Base-by-base conservation (phyloP, 1,140 invertebrate genomes). In the Araneus ventricosus region DNA sequence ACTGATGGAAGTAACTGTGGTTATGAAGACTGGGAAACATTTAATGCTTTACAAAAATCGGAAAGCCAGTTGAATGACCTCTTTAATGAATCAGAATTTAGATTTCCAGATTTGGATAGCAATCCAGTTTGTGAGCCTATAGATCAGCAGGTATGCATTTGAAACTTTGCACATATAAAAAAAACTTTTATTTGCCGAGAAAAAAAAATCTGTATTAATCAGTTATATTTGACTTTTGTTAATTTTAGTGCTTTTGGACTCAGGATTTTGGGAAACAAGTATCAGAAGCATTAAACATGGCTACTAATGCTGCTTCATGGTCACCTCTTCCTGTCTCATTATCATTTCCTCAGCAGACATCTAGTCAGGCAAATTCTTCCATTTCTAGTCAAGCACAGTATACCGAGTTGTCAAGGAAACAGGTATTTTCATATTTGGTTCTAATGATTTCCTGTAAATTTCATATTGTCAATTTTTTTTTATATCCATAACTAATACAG, bases 211-310 rank as follows among this genome's bases (percentile, higher is more conserved):
- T n/a, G n/a, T n/a, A n/a, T n/a, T n/a, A n/a, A n/a, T n/a, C n/a
- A n/a, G n/a, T n/a, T n/a, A 20, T 20, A 79, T 79, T 34, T 75
- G 14, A 30, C 70, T 30, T 20, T 30, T 7, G 34, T 52, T 88
- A 39, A 37, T 75, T 88, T 67, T 30, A 67, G 39, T 70, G 45
- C 24, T 92, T 92, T 82, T 93, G 92, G 85, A 59, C 85, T 41
- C 85, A 79, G 6, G 92, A 93, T 82, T 88, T 93, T 80, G 75
- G 86, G 1, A 93, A 93, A 52, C 85, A 93, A 80, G 85, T 88
- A 41, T 80, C 63, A 6, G 92, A 93, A 82, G 86, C 92, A 34
- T 79, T 93, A 30, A 93, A 80, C 34, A 88, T 88, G 86, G 91
- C 63, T 39, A 88, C 67, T 24, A 88, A 37, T 88, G 84, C 84